A percentile compares a stretch with the other conserved stretches of the same genome.
phyloP scores from a whole-genome alignment of 2,113 vertebrate species.

The Ramphastos sulfuratus region DNA sequence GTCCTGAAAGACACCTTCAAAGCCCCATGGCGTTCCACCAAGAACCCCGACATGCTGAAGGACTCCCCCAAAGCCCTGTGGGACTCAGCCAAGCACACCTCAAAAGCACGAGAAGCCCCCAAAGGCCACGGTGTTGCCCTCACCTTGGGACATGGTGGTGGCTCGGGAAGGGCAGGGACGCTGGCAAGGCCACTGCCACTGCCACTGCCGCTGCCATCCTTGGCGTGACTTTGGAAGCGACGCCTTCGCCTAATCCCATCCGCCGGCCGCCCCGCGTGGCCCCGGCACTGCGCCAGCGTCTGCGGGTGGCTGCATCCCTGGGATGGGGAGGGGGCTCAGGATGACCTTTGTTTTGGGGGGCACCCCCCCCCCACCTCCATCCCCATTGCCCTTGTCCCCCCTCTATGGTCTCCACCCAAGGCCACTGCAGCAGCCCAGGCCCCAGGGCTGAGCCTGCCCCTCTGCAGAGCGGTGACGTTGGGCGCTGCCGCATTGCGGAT shows the following conservation, averaged over 20 bases:
- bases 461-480: conserved; percentile 42
- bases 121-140: not conserved
- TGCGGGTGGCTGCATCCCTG: no score
- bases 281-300: not conserved
- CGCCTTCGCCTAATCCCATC: not conserved
- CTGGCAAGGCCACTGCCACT: not conserved
- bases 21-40: no score
- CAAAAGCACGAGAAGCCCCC: not conserved
- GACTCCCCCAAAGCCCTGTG: no score
- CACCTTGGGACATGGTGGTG: not conserved
- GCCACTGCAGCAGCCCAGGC: conserved; percentile 11
- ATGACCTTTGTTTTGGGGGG: not conserved
- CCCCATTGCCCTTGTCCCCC: no score
- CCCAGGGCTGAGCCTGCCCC: conserved; percentile 1
- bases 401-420: not conserved
- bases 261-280: not conserved
- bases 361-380: not conserved
- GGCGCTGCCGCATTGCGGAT: conserved; percentile 58
- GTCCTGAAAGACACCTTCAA: no score
- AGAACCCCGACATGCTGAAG: no score
- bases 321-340: no score
- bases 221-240: not conserved
- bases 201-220: not conserved
- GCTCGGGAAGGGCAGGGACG: not conserved
- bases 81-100: no score